Evolutionary conservation across 2,113 vertebrate genomes (phyloP).

Genomic region (Gallinago jamesoni): DNA sequence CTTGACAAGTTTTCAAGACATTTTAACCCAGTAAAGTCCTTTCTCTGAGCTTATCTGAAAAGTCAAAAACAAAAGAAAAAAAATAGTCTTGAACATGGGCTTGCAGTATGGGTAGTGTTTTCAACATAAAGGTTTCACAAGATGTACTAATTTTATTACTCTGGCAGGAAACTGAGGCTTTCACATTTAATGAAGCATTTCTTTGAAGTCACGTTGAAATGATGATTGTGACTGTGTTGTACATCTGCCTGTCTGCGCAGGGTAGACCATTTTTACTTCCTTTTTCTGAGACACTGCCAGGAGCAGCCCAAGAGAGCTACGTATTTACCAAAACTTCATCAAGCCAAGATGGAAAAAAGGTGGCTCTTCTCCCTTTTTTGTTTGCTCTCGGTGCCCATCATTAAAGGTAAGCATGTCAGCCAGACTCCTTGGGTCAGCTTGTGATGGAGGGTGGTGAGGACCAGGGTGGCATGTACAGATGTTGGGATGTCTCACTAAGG

Average conservation of each 20-base stretch:
- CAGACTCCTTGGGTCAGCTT: not conserved
- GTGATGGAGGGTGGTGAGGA: not conserved
- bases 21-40: not conserved
- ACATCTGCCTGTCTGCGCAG: not conserved
- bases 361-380: slow-evolving; percentile 5
- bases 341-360: slow-evolving; percentile 41
- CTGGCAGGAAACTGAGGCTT: slow-evolving; percentile 30
- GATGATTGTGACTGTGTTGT: not conserved
- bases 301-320: not conserved
- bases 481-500: not conserved
- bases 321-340: not conserved
- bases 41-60: not conserved
- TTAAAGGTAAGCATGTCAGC: slow-evolving; percentile 44
- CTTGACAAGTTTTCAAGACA: not conserved
- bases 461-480: not conserved
- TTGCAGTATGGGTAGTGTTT: not conserved
- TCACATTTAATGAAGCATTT: slow-evolving; percentile 29
- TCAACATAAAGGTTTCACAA: not conserved
- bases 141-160: not conserved
- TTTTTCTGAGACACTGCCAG: not conserved
- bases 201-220: slow-evolving; percentile 21
- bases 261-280: not conserved
- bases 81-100: not conserved
- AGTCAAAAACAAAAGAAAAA: not conserved
- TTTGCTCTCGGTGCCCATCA: slow-evolving; percentile 13